Base-by-base conservation (phyloP, 2,888 invertebrate genomes). In the Formica aserva region DNA sequence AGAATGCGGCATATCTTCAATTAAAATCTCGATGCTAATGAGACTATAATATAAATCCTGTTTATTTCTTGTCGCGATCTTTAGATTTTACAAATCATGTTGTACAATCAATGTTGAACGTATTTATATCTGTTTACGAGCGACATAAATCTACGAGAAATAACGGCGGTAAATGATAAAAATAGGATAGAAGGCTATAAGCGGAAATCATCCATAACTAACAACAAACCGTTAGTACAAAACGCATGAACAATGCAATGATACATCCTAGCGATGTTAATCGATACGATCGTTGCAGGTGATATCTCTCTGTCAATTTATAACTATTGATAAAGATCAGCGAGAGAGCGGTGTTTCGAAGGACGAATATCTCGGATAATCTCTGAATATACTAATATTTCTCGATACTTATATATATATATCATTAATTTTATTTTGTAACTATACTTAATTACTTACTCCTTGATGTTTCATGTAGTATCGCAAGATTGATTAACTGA, bases 361-460 rank as follows among this genome's bases (percentile, higher is more conserved):
- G 26, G 26, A 57, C 35, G 22, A 11, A 67, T 57, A 57, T 22
- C 22, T 22, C 55, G 22, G 11, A 55, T 22, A 52, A 52, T n/a
- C 6, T 48, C 5, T 52, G n/a, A 52, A 52, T 52, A 52, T 52
- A 9, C 2, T 52, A 8, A n/a, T 52, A 52, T n/a, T 8, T 52
- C n/a, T 52, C 8, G 52, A 52, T 52, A n/a, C 8, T 26, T 26
- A 26, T 26, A 1, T 26, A 52, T 2, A 22, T 48, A 29, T 72
- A 5, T 35, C 32, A 69, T 13, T 29, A 38, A 32, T 57, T 52
- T 66, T 22, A 60, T 57, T 60, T 78, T 71, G 6, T 35, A 26
- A 35, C 15, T n/a, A 38, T 55, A 52, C 1, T 26, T 22, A 15
- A 32, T 63, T 67, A 86, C 80, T 88, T 88, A 86, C 85, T 72